phyloP scores from a whole-genome alignment of 2,113 vertebrate species.

The Ardeotis arabs region DNA sequence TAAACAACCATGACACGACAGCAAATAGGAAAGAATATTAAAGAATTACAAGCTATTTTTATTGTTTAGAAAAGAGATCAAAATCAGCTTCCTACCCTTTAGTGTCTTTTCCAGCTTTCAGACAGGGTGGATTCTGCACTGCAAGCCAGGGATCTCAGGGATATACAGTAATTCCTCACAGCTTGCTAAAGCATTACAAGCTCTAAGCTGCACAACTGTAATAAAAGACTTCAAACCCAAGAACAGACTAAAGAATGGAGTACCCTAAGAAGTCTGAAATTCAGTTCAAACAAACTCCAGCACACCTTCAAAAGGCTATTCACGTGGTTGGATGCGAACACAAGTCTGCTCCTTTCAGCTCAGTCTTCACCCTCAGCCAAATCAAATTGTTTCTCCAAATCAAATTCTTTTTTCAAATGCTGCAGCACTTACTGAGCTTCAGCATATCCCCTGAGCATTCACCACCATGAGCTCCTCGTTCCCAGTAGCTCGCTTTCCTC shows the following conservation, averaged over 20 bases:
- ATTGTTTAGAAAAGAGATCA: conserved; percentile 39
- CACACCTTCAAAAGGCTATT: background rate
- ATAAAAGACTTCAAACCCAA: background rate
- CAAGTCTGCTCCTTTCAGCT: background rate
- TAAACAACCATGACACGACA: background rate
- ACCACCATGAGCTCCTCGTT: fast-evolving
- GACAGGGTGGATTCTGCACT: background rate
- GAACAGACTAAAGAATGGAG: background rate
- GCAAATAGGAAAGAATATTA: conserved; percentile 5
- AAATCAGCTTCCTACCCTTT: conserved; percentile 32
- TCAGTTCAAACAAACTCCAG: background rate
- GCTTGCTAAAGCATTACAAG: conserved; percentile 31
- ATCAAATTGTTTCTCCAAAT: background rate
- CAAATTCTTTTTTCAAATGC: background rate
- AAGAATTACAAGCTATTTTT: conserved; percentile 30
- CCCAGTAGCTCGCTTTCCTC: background rate
- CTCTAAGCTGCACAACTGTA: background rate
- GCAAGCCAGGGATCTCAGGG: background rate
- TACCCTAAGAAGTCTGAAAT: background rate
- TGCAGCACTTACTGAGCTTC: background rate
- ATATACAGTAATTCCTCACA: conserved; percentile 40
- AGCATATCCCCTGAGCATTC: background rate
- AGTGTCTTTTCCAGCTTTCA: background rate
- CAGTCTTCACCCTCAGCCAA: background rate
- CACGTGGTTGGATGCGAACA: background rate